phyloP scores from a whole-genome alignment of 2,797 vertebrate species.

The Clangula hyemalis region DNA sequence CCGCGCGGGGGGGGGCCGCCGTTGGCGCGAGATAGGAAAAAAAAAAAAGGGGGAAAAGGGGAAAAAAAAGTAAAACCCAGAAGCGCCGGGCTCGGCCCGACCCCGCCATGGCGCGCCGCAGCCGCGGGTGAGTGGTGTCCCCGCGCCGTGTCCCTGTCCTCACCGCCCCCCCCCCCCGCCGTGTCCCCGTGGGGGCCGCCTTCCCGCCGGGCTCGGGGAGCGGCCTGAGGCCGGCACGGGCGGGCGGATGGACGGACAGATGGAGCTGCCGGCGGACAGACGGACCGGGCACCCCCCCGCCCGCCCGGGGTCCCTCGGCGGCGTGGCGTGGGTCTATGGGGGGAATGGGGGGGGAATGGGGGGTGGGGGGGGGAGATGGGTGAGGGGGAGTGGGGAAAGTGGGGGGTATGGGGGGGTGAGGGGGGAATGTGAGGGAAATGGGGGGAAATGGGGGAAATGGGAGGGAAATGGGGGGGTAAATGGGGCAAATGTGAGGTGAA shows the following conservation, averaged over 20 bases:
- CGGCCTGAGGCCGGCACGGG: neutral
- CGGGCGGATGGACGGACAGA: neutral
- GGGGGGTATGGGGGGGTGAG: too few species aligned
- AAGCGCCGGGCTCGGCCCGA: neutral
- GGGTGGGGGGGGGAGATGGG: too few species aligned
- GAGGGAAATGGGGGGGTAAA: too few species aligned
- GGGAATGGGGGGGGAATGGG: too few species aligned
- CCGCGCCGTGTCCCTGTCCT: neutral
- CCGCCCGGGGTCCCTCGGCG: too few species aligned
- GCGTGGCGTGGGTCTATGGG: too few species aligned
- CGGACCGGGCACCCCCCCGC: neutral
- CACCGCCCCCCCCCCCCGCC: neutral
- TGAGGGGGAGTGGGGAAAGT: too few species aligned
- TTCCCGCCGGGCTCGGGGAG: neutral
- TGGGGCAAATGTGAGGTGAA: too few species aligned
- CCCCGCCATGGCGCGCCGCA: constrained; percentile 49
- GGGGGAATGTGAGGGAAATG: too few species aligned
- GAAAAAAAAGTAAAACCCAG: too few species aligned
- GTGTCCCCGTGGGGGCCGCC: neutral
- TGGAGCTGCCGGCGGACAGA: neutral
- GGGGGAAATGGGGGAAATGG: too few species aligned
- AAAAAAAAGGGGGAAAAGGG: too few species aligned
- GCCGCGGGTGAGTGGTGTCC: constrained; percentile 62
- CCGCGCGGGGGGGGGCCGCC: constrained; percentile 33
- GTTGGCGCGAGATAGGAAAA: constrained; percentile 82